phyloP scores from a whole-genome alignment of 1,140 invertebrate genomes.

The Chrysoperla carnea region DNA sequence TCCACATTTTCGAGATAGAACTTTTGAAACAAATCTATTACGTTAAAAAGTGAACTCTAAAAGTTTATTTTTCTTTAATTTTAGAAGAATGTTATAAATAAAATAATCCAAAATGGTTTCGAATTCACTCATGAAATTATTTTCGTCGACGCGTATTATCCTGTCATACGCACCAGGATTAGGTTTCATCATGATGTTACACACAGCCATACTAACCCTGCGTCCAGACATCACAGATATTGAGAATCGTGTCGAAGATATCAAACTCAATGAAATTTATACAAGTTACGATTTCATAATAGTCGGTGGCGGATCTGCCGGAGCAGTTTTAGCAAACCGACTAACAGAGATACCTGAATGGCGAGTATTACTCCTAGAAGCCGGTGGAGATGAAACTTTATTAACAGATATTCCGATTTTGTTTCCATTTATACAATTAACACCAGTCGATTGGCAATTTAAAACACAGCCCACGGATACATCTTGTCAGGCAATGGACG shows the following conservation, averaged over 20 bases:
- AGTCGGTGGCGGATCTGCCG: conserved; percentile 69
- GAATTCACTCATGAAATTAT: conserved; percentile 12
- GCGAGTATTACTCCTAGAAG: conserved; percentile 64
- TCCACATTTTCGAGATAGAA: no score
- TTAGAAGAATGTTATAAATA: no score
- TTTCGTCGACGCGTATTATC: conserved; percentile 36
- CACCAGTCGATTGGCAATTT: conserved; percentile 63
- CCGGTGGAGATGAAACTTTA: conserved; percentile 56
- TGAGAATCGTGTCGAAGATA: conserved; percentile 31
- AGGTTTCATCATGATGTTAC: conserved; percentile 35
- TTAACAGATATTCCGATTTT: conserved; percentile 55
- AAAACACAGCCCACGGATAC: conserved; percentile 47
- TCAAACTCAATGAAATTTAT: conserved; percentile 24
- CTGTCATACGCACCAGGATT: conserved; percentile 39
- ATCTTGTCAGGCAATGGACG: conserved; percentile 44
- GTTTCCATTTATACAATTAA: conserved; percentile 52
- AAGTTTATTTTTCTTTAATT: no score
- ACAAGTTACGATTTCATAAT: conserved; percentile 54
- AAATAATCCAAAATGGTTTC: neutral
- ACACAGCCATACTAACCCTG: conserved; percentile 34
- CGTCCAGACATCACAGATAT: conserved; percentile 49
- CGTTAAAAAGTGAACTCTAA: no score
- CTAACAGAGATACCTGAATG: conserved; percentile 48
- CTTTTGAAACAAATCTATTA: no score
- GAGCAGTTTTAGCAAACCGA: conserved; percentile 59